Percentiles rank a stretch among this genome's conserved stretches.
phyloP scores from a whole-genome alignment of 2,888 invertebrate genomes.

The Fabriciana adippe region DNA sequence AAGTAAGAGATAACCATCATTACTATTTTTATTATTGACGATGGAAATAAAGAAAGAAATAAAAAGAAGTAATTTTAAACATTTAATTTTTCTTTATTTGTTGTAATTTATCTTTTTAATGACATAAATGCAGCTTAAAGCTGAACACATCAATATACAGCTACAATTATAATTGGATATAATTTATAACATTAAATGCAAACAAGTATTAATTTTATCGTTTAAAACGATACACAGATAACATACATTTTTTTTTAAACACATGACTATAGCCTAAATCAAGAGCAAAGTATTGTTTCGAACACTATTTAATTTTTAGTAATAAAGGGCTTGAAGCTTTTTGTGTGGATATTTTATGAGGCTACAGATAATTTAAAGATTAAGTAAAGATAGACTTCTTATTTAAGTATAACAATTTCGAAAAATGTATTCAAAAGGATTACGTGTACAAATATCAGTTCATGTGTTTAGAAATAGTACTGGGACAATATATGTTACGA shows the following conservation, averaged over 20 bases:
- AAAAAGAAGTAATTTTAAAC: constrained; percentile 25
- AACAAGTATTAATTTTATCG: constrained; percentile 49
- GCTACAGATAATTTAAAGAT: constrained; percentile 5
- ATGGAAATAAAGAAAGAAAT: not conserved
- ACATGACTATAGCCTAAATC: constrained; percentile 1
- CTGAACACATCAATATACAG: constrained; percentile 57
- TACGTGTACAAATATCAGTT: constrained; percentile 29
- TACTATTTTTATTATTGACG: not conserved
- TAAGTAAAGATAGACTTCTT: constrained; percentile 17
- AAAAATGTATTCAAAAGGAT: constrained; percentile 34
- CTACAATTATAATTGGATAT: constrained; percentile 37
- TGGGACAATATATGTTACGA: constrained; percentile 33
- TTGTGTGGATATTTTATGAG: not conserved
- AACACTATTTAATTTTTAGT: not conserved
- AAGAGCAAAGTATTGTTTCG: not conserved
- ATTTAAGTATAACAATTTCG: constrained; percentile 13
- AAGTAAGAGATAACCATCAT: too few species aligned
- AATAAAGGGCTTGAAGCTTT: not conserved
- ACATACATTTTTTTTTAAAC: constrained; percentile 40
- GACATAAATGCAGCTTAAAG: constrained; percentile 62
- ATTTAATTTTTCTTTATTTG: constrained; percentile 51
- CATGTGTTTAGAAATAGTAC: constrained; percentile 18
- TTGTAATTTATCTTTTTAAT: constrained; percentile 41
- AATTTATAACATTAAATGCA: constrained; percentile 44
- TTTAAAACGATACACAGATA: constrained; percentile 56